Percentiles rank a stretch among this genome's conserved stretches.
phyloP scores from a whole-genome alignment of 2,113 vertebrate genomes.

The Clarias magur region DNA sequence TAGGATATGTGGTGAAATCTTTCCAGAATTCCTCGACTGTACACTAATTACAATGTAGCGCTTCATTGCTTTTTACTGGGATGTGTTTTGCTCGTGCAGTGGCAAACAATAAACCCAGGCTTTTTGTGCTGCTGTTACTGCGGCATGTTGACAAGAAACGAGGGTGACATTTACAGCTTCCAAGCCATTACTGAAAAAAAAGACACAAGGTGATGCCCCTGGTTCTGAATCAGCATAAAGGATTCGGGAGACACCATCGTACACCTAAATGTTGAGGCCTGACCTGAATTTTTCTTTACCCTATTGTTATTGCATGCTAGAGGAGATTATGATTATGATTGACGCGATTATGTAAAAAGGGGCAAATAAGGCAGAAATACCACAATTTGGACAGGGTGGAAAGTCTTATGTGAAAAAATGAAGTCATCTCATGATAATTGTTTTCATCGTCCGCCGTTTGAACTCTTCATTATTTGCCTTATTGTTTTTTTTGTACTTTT shows the following conservation, averaged over 20 bases:
- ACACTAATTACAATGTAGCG: slow-evolving; percentile 64
- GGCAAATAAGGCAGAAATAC: not conserved
- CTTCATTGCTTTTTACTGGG: slow-evolving; percentile 62
- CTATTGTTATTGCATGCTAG: not conserved
- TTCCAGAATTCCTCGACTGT: slow-evolving; percentile 39
- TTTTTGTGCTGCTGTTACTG: slow-evolving; percentile 30
- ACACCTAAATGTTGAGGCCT: slow-evolving; percentile 34
- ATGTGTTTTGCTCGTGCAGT: slow-evolving; percentile 54
- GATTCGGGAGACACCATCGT: not conserved
- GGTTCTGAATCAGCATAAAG: slow-evolving; percentile 19
- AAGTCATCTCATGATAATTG: not conserved
- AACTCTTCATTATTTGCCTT: not conserved
- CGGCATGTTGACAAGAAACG: slow-evolving; percentile 55
- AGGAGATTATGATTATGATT: slow-evolving; percentile 12
- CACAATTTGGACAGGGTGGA: not conserved
- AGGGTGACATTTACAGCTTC: slow-evolving; percentile 74
- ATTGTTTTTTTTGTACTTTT: not conserved
- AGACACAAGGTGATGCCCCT: slow-evolving; percentile 47
- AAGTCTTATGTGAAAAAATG: not conserved
- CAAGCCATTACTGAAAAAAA: slow-evolving; percentile 66
- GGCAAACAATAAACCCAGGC: slow-evolving; percentile 51
- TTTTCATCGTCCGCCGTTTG: not conserved
- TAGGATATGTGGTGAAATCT: slow-evolving; percentile 30
- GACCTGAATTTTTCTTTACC: slow-evolving; percentile 15
- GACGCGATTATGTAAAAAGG: slow-evolving; percentile 26